A percentile compares a stretch with the other conserved stretches of the same genome.
Evolutionary conservation across 2,888 invertebrate species (phyloP).

Genomic region (Erebia epiphron): DNA sequence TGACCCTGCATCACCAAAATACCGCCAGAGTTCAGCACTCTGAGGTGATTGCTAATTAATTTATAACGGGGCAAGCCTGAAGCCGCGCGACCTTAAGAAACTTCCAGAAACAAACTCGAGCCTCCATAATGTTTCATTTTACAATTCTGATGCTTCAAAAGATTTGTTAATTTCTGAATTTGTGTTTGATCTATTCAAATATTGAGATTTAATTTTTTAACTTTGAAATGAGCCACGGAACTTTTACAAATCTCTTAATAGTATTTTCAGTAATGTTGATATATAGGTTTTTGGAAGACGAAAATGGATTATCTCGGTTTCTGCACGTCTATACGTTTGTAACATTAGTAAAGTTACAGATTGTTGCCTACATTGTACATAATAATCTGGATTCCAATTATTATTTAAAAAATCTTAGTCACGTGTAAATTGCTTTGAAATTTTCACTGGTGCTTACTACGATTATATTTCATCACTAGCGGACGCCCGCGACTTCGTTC

Average conservation of each 20-base stretch:
- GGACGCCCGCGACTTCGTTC: too few species aligned
- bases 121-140: constrained; percentile 37
- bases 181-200: constrained; percentile 26
- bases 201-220: constrained; percentile 16
- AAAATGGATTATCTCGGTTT: too few species aligned
- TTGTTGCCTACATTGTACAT: too few species aligned
- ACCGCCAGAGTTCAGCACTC: constrained; percentile 36
- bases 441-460: too few species aligned
- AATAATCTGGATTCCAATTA: too few species aligned
- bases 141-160: constrained; percentile 32
- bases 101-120: constrained; percentile 38
- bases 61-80: constrained; percentile 49
- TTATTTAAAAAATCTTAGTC: too few species aligned
- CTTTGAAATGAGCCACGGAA: constrained; percentile 8
- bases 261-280: background rate
- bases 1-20: constrained; percentile 29
- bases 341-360: too few species aligned
- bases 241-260: background rate
- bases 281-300: too few species aligned
- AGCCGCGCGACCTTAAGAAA: constrained; percentile 35
- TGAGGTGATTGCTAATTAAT: constrained; percentile 61
- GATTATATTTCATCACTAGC: too few species aligned
- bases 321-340: too few species aligned
- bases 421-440: too few species aligned
- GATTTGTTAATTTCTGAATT: constrained; percentile 31